phyloP scores from a whole-genome alignment of 2,888 invertebrate species.

The Drosophila nigricruria region DNA sequence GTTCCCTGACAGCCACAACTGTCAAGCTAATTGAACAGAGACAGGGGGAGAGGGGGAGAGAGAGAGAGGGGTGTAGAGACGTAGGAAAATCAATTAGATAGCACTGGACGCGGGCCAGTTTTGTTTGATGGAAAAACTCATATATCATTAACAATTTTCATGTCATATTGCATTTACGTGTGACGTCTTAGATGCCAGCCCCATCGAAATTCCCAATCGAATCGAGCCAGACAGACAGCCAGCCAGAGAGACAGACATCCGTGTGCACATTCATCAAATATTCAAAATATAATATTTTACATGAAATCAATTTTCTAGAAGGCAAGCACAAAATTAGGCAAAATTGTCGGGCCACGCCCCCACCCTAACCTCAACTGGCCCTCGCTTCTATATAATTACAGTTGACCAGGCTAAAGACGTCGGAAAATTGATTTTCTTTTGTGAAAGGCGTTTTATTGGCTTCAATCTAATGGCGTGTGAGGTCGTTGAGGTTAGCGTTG shows the following conservation, averaged over 20 bases:
- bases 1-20: constrained; percentile 29
- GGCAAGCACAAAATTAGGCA: constrained; percentile 46
- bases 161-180: constrained; percentile 67
- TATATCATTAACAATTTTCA: constrained; percentile 79
- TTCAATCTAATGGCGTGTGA: constrained; percentile 36
- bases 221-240: constrained; percentile 20
- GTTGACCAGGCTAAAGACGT: constrained; percentile 5
- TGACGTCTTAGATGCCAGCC: constrained; percentile 64
- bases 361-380: neutral
- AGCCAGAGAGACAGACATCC: no score
- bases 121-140: constrained; percentile 53
- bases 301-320: constrained; percentile 43
- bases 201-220: constrained; percentile 10
- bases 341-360: constrained; percentile 53
- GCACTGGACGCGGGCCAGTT: constrained; percentile 33
- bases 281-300: constrained; percentile 69
- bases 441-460: constrained; percentile 48
- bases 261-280: constrained; percentile 65
- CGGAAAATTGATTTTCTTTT: constrained; percentile 74
- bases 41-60: neutral
- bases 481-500: constrained; percentile 44
- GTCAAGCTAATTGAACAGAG: constrained; percentile 50
- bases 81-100: constrained; percentile 70
- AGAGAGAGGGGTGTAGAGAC: neutral
- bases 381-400: constrained; percentile 40